Base-by-base conservation (phyloP, 2,113 vertebrate species). In the Ophthalmolycus amberensis region DNA sequence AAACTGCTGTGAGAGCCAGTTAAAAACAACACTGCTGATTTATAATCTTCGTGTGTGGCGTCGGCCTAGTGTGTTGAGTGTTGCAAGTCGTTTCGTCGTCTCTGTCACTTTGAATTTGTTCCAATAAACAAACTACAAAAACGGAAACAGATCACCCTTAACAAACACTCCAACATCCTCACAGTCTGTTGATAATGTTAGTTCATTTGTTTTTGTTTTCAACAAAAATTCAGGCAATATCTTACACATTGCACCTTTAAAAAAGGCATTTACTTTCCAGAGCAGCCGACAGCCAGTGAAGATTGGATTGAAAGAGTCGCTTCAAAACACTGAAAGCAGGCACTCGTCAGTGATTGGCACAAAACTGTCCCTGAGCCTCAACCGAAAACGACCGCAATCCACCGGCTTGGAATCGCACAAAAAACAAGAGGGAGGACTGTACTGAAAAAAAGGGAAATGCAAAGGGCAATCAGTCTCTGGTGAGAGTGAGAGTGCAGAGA, bases 401-500 rank as follows among this genome's bases (percentile, higher is more conserved):
- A 85, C 12, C 71, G 85, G 52, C 69, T 58, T 34, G 29, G 38
- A 78, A 69, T 71, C 29, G 46, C 66, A 82, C n/a, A 63, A n/a
- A 67, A 84, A 65, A 84, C 74, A 75, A 77, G 52, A 75, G 52
- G 50, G 54, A 63, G 40, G 29, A 84, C n/a, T 67, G 71, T 16
- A 66, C 25, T 71, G 64, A 86, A 66, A 50, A 34, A 60, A 60
- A 80, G 59, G 15, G 56, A 3, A 83, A 79, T 68, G 71, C 77
- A 71, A 88, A 85, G 80, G 83, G 22, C 62, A 71, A 83, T 79
- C 12, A 38, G 77, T 87, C 85, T 87, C 79, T 85, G 40, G 68
- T 81, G 84, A 83, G 38, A 79, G 85, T 87, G 88, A 89, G 88
- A 93, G 91, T 94, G 94, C 92, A 94, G 91, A 92, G 79, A 91